A percentile compares a stretch with the other conserved stretches of the same genome.
These are phyloP conservation scores for Misgurnus anguillicaudatus DNA, from an alignment of 2,113 vertebrate species.

Conservation along the genomic window DNA sequence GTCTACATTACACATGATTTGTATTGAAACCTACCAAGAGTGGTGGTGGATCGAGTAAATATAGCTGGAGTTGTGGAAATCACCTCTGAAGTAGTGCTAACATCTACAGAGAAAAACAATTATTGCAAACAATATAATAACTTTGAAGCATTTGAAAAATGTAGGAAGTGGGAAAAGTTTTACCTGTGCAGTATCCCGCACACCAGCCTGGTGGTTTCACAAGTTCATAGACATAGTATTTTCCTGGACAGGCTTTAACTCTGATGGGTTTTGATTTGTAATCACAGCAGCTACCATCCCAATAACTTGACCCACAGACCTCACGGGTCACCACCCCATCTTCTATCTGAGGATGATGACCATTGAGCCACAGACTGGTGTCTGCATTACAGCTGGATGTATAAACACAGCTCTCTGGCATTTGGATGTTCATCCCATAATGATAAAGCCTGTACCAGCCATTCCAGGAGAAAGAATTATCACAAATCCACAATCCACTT, in stretches of 20 bases:
- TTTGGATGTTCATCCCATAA: neutral
- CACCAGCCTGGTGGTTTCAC: neutral
- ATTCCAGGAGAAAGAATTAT: neutral
- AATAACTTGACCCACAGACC: neutral
- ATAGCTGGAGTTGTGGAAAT: too few relatives aligned
- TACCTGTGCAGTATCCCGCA: conserved; percentile 13
- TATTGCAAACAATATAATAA: too few relatives aligned
- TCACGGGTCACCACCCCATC: neutral
- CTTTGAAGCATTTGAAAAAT: too few relatives aligned
- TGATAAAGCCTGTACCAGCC: conserved; percentile 43
- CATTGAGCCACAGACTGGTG: neutral
- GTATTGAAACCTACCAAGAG: too few relatives aligned
- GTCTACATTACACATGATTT: too few relatives aligned
- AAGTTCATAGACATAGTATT: neutral
- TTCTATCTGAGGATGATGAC: neutral
- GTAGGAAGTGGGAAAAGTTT: too few relatives aligned
- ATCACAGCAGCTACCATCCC: neutral
- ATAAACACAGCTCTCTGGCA: conserved; percentile 35
- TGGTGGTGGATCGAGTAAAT: too few relatives aligned
- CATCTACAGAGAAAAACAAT: too few relatives aligned
- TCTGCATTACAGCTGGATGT: conserved; percentile 27
- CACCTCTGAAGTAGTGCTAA: too few relatives aligned
- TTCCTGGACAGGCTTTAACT: conserved; percentile 6
- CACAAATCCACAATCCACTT: neutral
- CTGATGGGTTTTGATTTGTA: neutral